A percentile compares a stretch with the other conserved stretches of the same genome.
phyloP scores from a whole-genome alignment of 2,888 invertebrate genomes.

The Barypeithes pellucidus region DNA sequence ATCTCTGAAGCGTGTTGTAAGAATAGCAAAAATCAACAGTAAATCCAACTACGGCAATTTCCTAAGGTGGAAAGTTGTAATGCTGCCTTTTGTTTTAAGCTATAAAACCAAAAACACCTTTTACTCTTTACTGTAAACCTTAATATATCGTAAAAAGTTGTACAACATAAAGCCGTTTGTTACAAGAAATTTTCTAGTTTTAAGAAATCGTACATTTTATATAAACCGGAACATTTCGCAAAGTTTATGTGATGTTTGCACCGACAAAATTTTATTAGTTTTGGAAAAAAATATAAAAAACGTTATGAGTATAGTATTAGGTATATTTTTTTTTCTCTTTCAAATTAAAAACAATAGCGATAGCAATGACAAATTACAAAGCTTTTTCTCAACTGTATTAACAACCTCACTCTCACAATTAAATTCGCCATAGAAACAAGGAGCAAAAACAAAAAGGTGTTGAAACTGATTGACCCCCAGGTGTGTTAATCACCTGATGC shows the following conservation, averaged over 20 bases:
- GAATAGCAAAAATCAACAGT: constrained; percentile 49
- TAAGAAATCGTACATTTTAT: constrained; percentile 12
- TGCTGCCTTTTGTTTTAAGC: constrained; percentile 57
- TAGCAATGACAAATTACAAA: too few species aligned
- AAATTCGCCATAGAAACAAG: too few species aligned
- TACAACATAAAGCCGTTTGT: constrained; percentile 15
- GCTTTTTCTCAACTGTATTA: too few species aligned
- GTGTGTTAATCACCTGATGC: too few species aligned
- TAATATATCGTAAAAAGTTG: constrained; percentile 17
- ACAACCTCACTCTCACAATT: too few species aligned
- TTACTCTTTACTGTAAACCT: constrained; percentile 17
- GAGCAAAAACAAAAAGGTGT: too few species aligned
- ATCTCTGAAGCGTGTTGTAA: background rate
- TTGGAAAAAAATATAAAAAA: background rate
- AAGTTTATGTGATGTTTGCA: background rate
- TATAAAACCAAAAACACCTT: constrained; percentile 52
- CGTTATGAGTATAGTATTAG: too few species aligned
- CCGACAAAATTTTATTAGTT: constrained; percentile 6
- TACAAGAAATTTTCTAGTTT: constrained; percentile 12
- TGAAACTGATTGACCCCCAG: too few species aligned
- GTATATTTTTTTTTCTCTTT: too few species aligned
- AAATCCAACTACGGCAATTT: constrained; percentile 59
- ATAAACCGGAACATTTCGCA: background rate
- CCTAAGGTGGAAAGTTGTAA: constrained; percentile 57
- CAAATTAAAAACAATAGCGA: too few species aligned